Evolutionary conservation across 2,888 invertebrate genomes (phyloP).

Genomic region (Bruchidius siliquastri): DNA sequence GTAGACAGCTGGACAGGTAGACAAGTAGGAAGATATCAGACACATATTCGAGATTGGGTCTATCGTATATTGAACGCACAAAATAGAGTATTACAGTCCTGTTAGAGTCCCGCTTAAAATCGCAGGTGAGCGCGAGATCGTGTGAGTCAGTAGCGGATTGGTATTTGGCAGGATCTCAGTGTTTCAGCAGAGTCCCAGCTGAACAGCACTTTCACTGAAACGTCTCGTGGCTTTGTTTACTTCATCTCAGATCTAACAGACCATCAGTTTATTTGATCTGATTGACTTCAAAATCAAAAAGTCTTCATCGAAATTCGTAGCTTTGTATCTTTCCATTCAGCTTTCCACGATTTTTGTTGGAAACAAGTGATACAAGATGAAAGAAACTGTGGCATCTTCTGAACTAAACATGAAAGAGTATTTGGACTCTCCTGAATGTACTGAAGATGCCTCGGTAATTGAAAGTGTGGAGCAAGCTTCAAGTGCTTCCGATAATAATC

Average conservation of each 20-base stretch:
- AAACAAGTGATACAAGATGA: neutral
- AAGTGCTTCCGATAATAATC: neutral
- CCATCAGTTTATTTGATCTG: neutral
- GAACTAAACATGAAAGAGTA: neutral
- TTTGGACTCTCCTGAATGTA: neutral
- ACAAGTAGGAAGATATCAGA: no score
- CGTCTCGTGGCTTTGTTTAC: neutral
- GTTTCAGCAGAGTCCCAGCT: constrained; percentile 5
- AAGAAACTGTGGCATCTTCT: neutral
- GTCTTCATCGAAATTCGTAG: neutral
- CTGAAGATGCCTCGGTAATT: neutral
- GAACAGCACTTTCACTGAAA: constrained; percentile 20
- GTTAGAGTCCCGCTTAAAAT: constrained; percentile 29
- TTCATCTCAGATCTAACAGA: neutral
- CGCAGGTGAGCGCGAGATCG: constrained; percentile 40
- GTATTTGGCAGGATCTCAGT: constrained; percentile 19
- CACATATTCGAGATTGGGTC: neutral
- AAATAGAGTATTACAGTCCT: neutral
- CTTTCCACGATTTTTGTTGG: neutral
- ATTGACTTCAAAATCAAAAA: neutral
- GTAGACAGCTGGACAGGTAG: no score
- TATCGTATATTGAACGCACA: neutral
- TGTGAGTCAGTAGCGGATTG: constrained; percentile 35
- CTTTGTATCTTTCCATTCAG: neutral
- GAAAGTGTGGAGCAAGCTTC: neutral